Conservation (phyloP, 2,113 vertebrate genomes). For the Channa argus region DNA sequence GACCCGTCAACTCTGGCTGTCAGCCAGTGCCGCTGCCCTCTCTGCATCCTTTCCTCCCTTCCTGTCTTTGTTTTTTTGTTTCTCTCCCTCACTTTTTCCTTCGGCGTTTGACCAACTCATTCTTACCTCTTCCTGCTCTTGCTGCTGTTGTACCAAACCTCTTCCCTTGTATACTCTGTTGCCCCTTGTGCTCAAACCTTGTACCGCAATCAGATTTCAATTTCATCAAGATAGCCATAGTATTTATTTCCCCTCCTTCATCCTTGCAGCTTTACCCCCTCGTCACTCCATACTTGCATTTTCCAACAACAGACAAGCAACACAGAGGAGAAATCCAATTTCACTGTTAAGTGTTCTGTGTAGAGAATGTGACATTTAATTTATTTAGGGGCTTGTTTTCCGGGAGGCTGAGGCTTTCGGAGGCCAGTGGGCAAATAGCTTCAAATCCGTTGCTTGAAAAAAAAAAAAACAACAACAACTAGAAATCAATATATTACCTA, state of each 20-base stretch:
- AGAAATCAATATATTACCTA: conserved; percentile 55
- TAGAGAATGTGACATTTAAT: conserved; percentile 72
- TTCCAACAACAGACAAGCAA: conserved; percentile 53
- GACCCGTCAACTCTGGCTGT: neutral
- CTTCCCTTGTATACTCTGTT: conserved; percentile 14
- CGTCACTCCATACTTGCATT: conserved; percentile 44
- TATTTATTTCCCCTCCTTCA: conserved; percentile 30
- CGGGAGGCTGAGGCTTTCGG: conserved; percentile 27
- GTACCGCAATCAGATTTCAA: conserved; percentile 51
- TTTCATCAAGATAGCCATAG: conserved; percentile 44
- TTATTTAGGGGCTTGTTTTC: conserved; percentile 66
- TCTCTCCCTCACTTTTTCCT: neutral
- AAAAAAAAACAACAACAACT: neutral
- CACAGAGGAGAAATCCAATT: conserved; percentile 69
- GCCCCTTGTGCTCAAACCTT: conserved; percentile 18
- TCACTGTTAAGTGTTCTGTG: conserved; percentile 66
- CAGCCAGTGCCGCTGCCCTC: conserved; percentile 1
- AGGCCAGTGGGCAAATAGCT: conserved; percentile 52
- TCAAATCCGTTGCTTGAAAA: conserved; percentile 38
- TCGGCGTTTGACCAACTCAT: neutral
- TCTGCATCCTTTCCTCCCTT: conserved; percentile 18
- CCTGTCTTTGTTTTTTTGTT: conserved; percentile 32
- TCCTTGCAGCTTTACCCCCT: conserved; percentile 32
- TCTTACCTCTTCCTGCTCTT: conserved; percentile 14
- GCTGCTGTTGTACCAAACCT: conserved; percentile 10